phyloP scores from a whole-genome alignment of 2,113 vertebrate genomes.

The Rhabdornis inornatus region DNA sequence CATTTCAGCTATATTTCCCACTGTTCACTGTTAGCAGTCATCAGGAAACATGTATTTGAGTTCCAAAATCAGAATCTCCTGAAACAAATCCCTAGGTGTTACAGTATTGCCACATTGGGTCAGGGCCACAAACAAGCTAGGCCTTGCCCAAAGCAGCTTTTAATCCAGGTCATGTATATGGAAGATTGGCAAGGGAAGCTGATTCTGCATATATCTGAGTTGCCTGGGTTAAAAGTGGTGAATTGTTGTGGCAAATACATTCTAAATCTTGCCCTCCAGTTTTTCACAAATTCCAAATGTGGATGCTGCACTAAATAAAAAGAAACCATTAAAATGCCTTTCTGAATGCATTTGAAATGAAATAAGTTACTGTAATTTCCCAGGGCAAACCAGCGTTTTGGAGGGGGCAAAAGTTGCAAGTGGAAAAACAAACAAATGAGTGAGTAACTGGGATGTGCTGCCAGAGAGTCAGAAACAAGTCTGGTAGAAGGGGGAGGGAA shows the following conservation, averaged over 20 bases:
- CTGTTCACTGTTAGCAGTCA: not conserved
- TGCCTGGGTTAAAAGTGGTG: not conserved
- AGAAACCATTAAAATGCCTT: conserved; percentile 28
- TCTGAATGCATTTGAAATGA: conserved; percentile 11
- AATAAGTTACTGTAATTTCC: conserved; percentile 33
- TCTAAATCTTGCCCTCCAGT: not conserved
- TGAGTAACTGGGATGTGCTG: conserved; percentile 25
- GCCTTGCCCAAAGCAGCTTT: not conserved
- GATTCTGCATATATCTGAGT: not conserved
- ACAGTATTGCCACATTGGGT: not conserved
- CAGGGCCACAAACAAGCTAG: not conserved
- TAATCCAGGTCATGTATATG: not conserved
- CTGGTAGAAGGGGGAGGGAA: not conserved
- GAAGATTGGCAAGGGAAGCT: not conserved
- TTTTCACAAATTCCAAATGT: conserved; percentile 8
- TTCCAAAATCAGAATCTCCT: not conserved
- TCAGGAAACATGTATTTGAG: not conserved
- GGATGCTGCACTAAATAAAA: not conserved
- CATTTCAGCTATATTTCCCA: not conserved
- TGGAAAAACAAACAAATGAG: conserved; percentile 40
- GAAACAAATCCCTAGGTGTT: not conserved
- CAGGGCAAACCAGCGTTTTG: not conserved
- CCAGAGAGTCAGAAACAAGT: conserved; percentile 13
- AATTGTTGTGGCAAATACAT: conserved; percentile 5
- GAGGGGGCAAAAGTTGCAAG: conserved; percentile 39